Evolutionary conservation across 2,797 vertebrate genomes (phyloP), one percentile per base, ranked within the genome.

Genomic region (Enteromius anoplus): DNA sequence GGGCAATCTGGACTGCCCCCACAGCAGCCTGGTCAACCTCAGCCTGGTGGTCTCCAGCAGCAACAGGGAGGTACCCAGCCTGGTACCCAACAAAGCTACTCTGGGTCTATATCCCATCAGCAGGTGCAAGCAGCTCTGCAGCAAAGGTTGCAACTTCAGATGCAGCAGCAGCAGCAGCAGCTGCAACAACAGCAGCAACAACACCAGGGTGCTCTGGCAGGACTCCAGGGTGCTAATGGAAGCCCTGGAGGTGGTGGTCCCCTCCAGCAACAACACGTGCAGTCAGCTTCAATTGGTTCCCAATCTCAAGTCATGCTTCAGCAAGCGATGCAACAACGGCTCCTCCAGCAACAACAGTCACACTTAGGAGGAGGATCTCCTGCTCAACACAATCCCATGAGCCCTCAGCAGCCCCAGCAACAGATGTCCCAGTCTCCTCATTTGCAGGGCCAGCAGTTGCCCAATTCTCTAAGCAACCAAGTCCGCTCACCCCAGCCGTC

Each of bases 401-500:
- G 98, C 82, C 97, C 98, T 78, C 95, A 95, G 34, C 90, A 89
- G 76, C 73, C 82, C 45, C 96, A 96, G 78, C 80, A 83, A 60
- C 94, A 93, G 83, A 91, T 95, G 92, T 94, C 94, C 29, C 96
- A 96, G 86, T 96, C 98, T 51, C 97, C 97, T 80, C 97, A 97
- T 88, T 93, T 98, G 5, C 97, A 97, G 91, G 96, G 96, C 90
- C 97, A 98, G 90, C 96, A 95, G 89, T 91, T 96, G 86, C 90
- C 95, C 53, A 92, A 94, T 83, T 96, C 98, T 0, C 95, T 99
- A 85, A 96, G 96, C 93, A 98, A 95, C 91, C 98, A 99, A 95
- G 98, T 99, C 88, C 94, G 98, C 64, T 99, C 98, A 34, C 98
- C 98, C 0, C 98, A 99, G 92, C 98, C 97, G 0, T 96, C 97